Evolutionary conservation across 1,140 invertebrate genomes (phyloP).

Genomic region (Lepidotrigona ventralis): DNA sequence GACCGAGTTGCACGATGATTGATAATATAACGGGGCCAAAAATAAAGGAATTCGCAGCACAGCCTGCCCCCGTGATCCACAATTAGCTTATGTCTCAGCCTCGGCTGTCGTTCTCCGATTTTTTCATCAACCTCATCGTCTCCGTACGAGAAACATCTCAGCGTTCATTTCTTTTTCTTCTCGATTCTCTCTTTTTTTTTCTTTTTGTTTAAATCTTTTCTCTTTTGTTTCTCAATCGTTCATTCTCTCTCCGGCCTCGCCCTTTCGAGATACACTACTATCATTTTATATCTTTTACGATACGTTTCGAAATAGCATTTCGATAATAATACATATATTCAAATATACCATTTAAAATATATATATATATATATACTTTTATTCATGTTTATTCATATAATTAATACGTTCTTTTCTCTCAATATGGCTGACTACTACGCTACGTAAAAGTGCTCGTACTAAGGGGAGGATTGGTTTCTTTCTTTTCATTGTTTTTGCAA

Average conservation of each 20-base stretch:
- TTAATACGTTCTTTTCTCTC: conserved; percentile 70
- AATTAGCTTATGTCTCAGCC: conserved; percentile 78
- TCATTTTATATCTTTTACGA: conserved; percentile 40
- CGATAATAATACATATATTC: conserved; percentile 59
- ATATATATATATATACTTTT: conserved; percentile 65
- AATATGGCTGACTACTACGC: conserved; percentile 76
- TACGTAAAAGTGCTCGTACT: conserved; percentile 76
- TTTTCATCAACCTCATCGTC: conserved; percentile 38
- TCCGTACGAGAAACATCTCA: conserved; percentile 33
- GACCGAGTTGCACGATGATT: background rate
- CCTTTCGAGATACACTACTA: conserved; percentile 65
- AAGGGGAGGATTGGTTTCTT: conserved; percentile 46
- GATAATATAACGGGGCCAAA: background rate
- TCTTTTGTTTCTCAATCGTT: conserved; percentile 1
- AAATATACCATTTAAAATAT: conserved; percentile 76
- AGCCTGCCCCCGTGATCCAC: conserved; percentile 79
- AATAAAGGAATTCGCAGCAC: conserved; percentile 51
- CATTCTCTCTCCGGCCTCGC: conserved; percentile 29
- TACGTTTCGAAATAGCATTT: conserved; percentile 67
- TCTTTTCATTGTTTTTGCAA: conserved; percentile 67
- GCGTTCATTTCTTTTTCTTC: background rate
- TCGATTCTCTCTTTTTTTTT: conserved; percentile 1
- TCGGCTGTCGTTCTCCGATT: conserved; percentile 52
- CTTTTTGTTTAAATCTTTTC: conserved; percentile 1
- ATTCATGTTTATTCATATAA: conserved; percentile 69